Base-by-base conservation (phyloP, 2,113 vertebrate genomes). In the Brachirus orientalis region DNA sequence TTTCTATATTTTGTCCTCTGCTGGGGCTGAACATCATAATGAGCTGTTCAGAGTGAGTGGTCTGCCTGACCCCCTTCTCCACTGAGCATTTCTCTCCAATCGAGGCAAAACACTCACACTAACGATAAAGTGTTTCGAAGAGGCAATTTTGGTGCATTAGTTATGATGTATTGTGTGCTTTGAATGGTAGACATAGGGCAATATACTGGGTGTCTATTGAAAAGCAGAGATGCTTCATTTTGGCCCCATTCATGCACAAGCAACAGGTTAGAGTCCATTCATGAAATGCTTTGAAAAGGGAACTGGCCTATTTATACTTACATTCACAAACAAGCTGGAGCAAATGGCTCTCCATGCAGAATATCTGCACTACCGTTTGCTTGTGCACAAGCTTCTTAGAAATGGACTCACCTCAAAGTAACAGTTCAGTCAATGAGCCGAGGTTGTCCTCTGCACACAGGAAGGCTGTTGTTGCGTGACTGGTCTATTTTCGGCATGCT, bases 401-500 rank as follows among this genome's bases (percentile, higher is more conserved):
- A 28, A 68, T n/a, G 20, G 62, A 59, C 46, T 59, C 36, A 56
- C 50, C n/a, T 18, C 75, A 64, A 52, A 62, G 50, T 53, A 45
- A 71, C 60, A 47, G 61, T 61, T 45, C 74, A 70, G 75, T 78
- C 78, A 73, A 59, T 67, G 47, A 64, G 79, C 75, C 69, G 79
- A 83, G 81, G 56, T 75, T 61, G 74, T 89, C 65, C 60, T 80
- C 76, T 37, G 33, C 82, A 67, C 78, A 67, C 72, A 87, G 75
- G 66, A 63, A 80, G 78, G 75, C 84, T 84, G 82, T 85, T 86
- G 69, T 56, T 89, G 83, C 86, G 82, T 86, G 73, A 74, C 80
- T 28, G 75, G 66, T 79, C 89, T 93, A 92, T 92, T 93, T 90
- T 92, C 69, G 51, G 85, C 83, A 53, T 67, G 86, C 66, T 87